These are phyloP conservation scores for Falco biarmicus DNA, from an alignment of 2,797 vertebrate genomes.

Conservation along the genomic window DNA sequence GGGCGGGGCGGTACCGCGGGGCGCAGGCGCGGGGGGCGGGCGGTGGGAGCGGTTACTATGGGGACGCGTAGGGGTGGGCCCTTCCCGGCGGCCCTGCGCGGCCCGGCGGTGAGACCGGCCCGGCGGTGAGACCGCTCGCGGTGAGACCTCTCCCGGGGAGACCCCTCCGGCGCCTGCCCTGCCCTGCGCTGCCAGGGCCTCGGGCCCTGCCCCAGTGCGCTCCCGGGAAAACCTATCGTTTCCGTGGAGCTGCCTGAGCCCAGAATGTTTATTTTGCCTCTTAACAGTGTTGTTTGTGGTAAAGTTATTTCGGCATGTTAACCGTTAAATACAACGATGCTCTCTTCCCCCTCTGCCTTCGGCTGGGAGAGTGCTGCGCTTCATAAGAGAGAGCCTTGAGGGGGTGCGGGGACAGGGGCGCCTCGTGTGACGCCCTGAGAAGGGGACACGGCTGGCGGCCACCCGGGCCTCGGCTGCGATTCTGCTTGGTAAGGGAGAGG, in stretches of 20 bases:
- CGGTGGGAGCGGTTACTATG: not conserved
- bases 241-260: not conserved
- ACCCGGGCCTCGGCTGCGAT: accelerated
- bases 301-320: not conserved
- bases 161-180: too few relatives aligned
- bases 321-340: accelerated
- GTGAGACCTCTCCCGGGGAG: not conserved
- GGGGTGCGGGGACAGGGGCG: accelerated
- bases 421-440: accelerated
- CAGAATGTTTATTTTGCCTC: accelerated
- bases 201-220: not conserved
- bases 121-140: not conserved
- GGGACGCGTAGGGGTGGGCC: not conserved
- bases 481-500: not conserved
- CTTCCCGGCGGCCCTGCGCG: accelerated
- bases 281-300: not conserved
- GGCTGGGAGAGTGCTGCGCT: accelerated
- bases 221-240: accelerated
- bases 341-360: accelerated
- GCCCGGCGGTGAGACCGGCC: too few relatives aligned
- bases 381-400: accelerated
- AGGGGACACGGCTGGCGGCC: accelerated
- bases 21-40: not conserved
- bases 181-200: too few relatives aligned
- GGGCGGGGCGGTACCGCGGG: not conserved